These are phyloP conservation scores for Heterodera filipjevi DNA, from an alignment of 2,888 invertebrate species.

Conservation along the genomic window DNA sequence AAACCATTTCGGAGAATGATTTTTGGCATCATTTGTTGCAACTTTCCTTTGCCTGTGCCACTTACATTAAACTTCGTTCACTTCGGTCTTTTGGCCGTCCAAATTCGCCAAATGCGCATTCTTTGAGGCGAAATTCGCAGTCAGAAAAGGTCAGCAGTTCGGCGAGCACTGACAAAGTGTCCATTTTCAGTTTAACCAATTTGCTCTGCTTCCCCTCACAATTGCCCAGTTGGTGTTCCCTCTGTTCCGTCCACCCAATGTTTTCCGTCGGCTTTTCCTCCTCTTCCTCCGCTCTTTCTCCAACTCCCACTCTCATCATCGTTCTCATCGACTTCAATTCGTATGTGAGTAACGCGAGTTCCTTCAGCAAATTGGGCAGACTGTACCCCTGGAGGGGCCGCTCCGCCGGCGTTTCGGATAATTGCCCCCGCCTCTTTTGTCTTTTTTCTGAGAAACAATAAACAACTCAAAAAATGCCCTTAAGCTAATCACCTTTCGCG, in stretches of 20 bases:
- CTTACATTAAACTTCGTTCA: slow-evolving; percentile 48
- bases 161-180: slow-evolving; percentile 34
- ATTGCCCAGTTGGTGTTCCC: slow-evolving; percentile 36
- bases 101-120: slow-evolving; percentile 56
- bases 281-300: background rate
- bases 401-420: background rate
- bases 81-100: slow-evolving; percentile 43
- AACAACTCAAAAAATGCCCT: background rate
- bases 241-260: slow-evolving; percentile 25
- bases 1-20: slow-evolving; percentile 1
- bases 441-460: background rate
- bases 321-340: slow-evolving; percentile 34
- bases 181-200: background rate
- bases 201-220: slow-evolving; percentile 28
- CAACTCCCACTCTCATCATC: background rate
- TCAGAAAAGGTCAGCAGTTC: slow-evolving; percentile 51
- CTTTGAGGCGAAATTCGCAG: slow-evolving; percentile 41
- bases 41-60: background rate
- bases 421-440: background rate
- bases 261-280: background rate
- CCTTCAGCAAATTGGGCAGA: slow-evolving; percentile 36
- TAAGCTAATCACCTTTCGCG: background rate
- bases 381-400: slow-evolving; percentile 32
- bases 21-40: slow-evolving; percentile 7
- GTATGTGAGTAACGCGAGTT: slow-evolving; percentile 35